Conservation (phyloP, 1,140 invertebrate species). For the Orchesella cincta region DNA sequence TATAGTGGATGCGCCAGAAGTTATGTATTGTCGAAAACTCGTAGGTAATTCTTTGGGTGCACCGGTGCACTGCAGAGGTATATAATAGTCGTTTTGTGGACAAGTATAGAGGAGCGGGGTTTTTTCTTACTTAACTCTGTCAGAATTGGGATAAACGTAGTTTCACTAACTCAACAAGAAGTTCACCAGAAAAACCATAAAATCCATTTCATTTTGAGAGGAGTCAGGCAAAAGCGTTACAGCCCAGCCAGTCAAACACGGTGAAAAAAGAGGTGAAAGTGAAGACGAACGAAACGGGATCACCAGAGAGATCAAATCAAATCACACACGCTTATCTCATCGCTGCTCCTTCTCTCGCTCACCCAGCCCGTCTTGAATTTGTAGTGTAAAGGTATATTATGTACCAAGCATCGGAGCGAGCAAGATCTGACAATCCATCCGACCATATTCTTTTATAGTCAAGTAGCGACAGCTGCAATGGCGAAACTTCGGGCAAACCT, state of each 20-base stretch:
- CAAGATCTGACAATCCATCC: not conserved
- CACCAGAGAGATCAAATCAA: slow-evolving; percentile 17
- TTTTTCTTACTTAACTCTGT: too few relatives aligned
- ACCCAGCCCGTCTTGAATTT: not conserved
- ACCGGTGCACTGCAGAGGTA: too few relatives aligned
- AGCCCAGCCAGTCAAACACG: not conserved
- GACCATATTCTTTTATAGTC: not conserved
- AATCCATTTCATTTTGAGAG: slow-evolving; percentile 12
- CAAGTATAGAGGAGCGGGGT: too few relatives aligned
- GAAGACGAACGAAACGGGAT: not conserved
- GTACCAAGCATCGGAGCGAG: not conserved
- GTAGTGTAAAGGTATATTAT: not conserved
- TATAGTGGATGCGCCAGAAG: too few relatives aligned
- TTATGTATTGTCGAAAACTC: too few relatives aligned
- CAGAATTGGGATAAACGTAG: not conserved
- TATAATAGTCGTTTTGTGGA: too few relatives aligned
- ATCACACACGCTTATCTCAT: slow-evolving; percentile 15
- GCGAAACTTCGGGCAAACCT: not conserved
- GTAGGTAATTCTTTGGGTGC: too few relatives aligned
- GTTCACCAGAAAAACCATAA: not conserved
- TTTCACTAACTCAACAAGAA: not conserved
- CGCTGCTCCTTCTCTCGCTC: not conserved
- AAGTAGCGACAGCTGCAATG: not conserved
- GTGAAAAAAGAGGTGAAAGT: slow-evolving; percentile 9
- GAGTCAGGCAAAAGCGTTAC: not conserved